Evolutionary conservation across 2,113 vertebrate genomes (phyloP).

Genomic region (Myrmecobius fasciatus): DNA sequence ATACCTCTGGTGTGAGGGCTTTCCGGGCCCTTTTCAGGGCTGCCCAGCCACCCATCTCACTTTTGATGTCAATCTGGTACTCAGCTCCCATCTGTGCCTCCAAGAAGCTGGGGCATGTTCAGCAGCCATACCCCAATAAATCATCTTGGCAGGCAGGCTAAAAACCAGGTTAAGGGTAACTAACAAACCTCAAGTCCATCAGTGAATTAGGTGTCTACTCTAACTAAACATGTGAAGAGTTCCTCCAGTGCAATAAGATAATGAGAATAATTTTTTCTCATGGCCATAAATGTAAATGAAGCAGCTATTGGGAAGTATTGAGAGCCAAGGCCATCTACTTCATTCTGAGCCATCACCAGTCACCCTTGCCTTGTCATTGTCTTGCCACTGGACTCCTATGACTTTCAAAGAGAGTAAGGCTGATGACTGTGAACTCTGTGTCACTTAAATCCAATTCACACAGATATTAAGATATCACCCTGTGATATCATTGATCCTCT

Average conservation of each 20-base stretch:
- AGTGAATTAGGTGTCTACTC: not conserved
- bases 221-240: not conserved
- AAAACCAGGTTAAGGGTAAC: not conserved
- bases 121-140: not conserved
- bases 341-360: not conserved
- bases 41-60: too few species aligned
- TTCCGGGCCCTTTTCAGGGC: not conserved
- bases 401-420: not conserved
- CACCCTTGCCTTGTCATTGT: not conserved
- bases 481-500: not conserved
- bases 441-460: not conserved
- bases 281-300: not conserved
- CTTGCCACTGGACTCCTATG: not conserved
- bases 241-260: not conserved
- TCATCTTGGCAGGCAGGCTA: not conserved
- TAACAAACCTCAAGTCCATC: not conserved
- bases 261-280: not conserved
- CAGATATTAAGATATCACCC: not conserved
- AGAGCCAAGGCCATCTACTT: not conserved
- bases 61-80: not conserved
- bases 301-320: not conserved
- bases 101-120: not conserved
- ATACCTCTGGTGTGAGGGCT: not conserved
- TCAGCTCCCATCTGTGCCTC: not conserved
- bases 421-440: not conserved